A percentile compares a stretch with the other conserved stretches of the same genome.
These are phyloP conservation scores for Xiphophorus birchmanni DNA, from an alignment of 2,797 vertebrate species.

Conservation along the genomic window DNA sequence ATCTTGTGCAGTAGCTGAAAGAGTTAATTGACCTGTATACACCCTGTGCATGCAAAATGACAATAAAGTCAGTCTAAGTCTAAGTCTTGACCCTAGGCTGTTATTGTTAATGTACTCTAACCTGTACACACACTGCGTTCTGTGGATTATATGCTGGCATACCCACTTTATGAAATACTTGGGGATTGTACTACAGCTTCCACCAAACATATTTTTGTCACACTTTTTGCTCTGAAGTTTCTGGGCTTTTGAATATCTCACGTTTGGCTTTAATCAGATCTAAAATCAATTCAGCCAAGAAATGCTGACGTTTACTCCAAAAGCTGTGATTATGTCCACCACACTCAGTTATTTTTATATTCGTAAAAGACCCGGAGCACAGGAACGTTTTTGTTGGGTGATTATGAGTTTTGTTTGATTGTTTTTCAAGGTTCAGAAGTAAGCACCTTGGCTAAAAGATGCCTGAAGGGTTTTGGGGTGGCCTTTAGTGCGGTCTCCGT, in stretches of 20 bases:
- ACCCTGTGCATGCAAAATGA: too few relatives aligned
- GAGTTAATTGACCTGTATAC: not conserved
- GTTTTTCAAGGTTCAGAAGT: conserved; percentile 39
- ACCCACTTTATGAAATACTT: not conserved
- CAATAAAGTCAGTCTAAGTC: too few relatives aligned
- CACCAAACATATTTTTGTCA: conserved; percentile 6
- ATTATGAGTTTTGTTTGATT: conserved; percentile 33
- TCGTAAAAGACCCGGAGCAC: not conserved
- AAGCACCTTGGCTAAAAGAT: conserved; percentile 34
- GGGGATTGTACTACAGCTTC: not conserved
- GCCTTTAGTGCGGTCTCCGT: conserved; percentile 46
- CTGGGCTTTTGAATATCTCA: conserved; percentile 20
- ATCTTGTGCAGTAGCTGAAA: not conserved
- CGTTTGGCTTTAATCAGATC: conserved; percentile 9
- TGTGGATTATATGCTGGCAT: not conserved
- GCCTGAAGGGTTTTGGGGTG: conserved; percentile 43
- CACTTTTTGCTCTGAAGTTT: not conserved
- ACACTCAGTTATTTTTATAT: conserved; percentile 1
- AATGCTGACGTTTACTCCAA: conserved; percentile 14
- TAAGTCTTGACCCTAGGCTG: not conserved
- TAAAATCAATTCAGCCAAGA: not conserved
- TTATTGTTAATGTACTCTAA: not conserved
- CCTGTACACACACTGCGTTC: not conserved
- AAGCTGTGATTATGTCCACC: conserved; percentile 7
- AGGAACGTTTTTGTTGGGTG: conserved; percentile 7